phyloP scores from a whole-genome alignment of 2,888 invertebrate genomes.

The Drosophila anomalata region DNA sequence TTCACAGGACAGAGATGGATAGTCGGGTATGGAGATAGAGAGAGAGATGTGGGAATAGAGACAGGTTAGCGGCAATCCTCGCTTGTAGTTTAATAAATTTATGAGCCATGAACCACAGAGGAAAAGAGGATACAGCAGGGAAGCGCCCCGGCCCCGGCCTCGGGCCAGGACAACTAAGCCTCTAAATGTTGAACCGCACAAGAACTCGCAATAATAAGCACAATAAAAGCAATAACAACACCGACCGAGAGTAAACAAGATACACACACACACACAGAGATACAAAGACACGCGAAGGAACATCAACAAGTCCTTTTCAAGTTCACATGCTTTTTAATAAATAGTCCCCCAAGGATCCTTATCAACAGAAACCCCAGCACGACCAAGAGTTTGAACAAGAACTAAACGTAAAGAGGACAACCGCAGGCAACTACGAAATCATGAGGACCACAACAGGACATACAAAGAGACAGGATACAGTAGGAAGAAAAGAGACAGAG shows the following conservation, averaged over 20 bases:
- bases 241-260: constrained; percentile 45
- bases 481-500: constrained; percentile 10
- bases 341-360: constrained; percentile 72
- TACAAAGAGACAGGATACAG: constrained; percentile 15
- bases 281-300: constrained; percentile 22
- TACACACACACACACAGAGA: constrained; percentile 13
- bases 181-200: constrained; percentile 51
- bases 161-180: constrained; percentile 57
- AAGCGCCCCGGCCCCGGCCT: constrained; percentile 49
- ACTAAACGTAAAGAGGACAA: constrained; percentile 63
- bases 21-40: too few species aligned
- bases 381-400: constrained; percentile 34
- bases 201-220: constrained; percentile 64
- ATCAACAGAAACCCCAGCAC: constrained; percentile 17
- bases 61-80: constrained; percentile 30
- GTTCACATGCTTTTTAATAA: constrained; percentile 80
- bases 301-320: constrained; percentile 80
- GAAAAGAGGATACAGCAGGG: constrained; percentile 8
- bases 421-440: constrained; percentile 63
- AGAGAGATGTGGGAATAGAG: constrained; percentile 22
- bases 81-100: constrained; percentile 65
- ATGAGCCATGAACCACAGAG: constrained; percentile 56
- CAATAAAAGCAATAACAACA: constrained; percentile 54
- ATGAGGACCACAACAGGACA: constrained; percentile 57
- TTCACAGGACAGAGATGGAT: constrained; percentile 16